These are phyloP conservation scores for Oedothorax gibbosus DNA, from an alignment of 1,140 invertebrate species.

Conservation along the genomic window DNA sequence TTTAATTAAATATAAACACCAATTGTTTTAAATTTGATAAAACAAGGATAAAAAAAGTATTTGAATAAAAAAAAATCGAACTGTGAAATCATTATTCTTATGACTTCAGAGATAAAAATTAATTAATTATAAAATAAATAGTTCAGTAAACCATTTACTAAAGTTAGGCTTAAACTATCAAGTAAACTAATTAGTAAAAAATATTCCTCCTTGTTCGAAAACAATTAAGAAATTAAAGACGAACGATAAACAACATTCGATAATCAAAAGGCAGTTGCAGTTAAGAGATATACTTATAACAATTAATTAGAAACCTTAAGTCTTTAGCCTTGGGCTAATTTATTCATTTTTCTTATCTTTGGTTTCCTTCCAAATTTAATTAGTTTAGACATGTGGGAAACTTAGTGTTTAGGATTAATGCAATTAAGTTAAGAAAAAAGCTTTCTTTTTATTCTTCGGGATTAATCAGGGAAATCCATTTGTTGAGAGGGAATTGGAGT, in stretches of 20 bases:
- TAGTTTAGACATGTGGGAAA: slow-evolving; percentile 27
- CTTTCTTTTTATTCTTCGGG: too few species aligned
- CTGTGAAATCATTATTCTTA: too few species aligned
- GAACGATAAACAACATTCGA: slow-evolving; percentile 35
- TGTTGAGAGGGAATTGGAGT: too few species aligned
- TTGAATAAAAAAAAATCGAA: too few species aligned
- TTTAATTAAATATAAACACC: too few species aligned
- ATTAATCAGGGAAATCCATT: too few species aligned
- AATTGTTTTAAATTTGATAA: too few species aligned
- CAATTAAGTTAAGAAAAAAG: slow-evolving; percentile 11
- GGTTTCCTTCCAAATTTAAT: slow-evolving; percentile 30
- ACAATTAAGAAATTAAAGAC: slow-evolving; percentile 39
- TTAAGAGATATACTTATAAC: slow-evolving; percentile 12
- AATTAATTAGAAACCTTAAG: slow-evolving; percentile 39
- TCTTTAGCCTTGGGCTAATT: slow-evolving; percentile 23
- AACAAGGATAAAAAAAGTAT: too few species aligned
- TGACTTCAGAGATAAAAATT: too few species aligned
- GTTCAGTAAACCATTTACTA: too few species aligned
- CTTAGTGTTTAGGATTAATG: slow-evolving; percentile 31
- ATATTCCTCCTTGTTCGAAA: neutral
- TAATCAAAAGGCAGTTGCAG: slow-evolving; percentile 18
- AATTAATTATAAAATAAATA: too few species aligned
- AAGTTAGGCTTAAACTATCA: neutral
- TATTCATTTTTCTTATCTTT: slow-evolving; percentile 27
- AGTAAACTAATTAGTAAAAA: slow-evolving; percentile 28